phyloP scores from a whole-genome alignment of 2,888 invertebrate genomes.

The Selenia dentaria region DNA sequence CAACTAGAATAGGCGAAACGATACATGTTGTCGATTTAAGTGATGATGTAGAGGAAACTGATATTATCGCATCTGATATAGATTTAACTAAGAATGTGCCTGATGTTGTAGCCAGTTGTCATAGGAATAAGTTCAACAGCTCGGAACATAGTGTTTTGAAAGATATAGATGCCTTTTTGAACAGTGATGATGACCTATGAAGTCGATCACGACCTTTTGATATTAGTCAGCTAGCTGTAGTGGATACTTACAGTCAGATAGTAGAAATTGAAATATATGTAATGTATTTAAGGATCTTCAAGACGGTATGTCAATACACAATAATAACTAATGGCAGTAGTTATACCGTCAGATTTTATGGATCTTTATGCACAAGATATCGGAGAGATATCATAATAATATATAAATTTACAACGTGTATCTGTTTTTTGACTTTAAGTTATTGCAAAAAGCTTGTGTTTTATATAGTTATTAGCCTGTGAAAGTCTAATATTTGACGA shows the following conservation, averaged over 20 bases:
- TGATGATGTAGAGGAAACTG: slow-evolving; percentile 61
- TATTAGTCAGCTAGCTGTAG: neutral
- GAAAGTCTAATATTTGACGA: no score
- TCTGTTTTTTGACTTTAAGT: no score
- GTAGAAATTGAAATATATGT: no score
- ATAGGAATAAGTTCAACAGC: slow-evolving; percentile 41
- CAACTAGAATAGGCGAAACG: slow-evolving; percentile 50
- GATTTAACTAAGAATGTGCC: slow-evolving; percentile 69
- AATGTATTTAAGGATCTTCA: no score
- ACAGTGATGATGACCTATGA: slow-evolving; percentile 61
- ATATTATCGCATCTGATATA: slow-evolving; percentile 52
- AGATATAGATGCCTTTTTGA: slow-evolving; percentile 59
- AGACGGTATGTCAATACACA: no score
- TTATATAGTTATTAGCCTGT: no score
- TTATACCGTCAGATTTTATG: no score
- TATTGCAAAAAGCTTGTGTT: no score
- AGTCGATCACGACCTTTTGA: neutral
- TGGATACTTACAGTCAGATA: neutral
- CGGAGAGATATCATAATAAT: no score
- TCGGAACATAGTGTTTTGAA: slow-evolving; percentile 50
- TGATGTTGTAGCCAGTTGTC: slow-evolving; percentile 75
- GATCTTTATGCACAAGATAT: no score
- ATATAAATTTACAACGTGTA: no score
- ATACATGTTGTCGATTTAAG: slow-evolving; percentile 71
- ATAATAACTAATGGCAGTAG: no score